Evolutionary conservation across 1,140 invertebrate genomes (phyloP).

Genomic region (Agrypnia vestita): DNA sequence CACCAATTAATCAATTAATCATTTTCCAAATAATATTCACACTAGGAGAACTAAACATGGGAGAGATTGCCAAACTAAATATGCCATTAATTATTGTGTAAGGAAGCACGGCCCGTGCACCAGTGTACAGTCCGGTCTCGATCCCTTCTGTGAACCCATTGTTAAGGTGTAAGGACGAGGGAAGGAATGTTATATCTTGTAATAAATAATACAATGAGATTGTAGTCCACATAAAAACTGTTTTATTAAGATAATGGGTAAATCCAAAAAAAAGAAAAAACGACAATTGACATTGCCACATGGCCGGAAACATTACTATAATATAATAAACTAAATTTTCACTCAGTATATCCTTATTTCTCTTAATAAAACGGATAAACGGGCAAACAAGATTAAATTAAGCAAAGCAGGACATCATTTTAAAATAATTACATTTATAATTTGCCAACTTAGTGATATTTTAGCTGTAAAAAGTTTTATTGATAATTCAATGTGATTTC

Average conservation of each 20-base stretch:
- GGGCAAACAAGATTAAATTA: conserved; percentile 66
- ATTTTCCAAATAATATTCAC: conserved; percentile 35
- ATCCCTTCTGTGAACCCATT: no score
- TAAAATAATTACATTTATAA: conserved; percentile 72
- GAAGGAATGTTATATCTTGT: conserved; percentile 57
- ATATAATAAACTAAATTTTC: conserved; percentile 53
- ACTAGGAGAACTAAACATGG: conserved; percentile 6
- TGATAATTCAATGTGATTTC: conserved; percentile 64
- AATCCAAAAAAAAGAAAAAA: conserved; percentile 57
- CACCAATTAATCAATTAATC: conserved; percentile 37
- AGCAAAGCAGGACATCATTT: conserved; percentile 72
- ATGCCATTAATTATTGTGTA: conserved; percentile 19
- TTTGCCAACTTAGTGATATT: conserved; percentile 72
- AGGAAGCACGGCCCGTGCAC: neutral
- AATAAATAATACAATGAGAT: conserved; percentile 60
- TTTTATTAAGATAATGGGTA: conserved; percentile 61
- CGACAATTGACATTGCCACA: conserved; percentile 53
- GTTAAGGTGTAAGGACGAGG: conserved; percentile 18
- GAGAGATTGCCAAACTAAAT: neutral
- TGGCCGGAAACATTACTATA: conserved; percentile 57
- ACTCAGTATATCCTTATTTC: conserved; percentile 53
- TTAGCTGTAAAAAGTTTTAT: conserved; percentile 75
- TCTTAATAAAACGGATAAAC: conserved; percentile 51
- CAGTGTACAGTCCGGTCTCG: no score
- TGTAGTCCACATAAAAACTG: conserved; percentile 62